phyloP scores from a whole-genome alignment of 2,113 vertebrate genomes.

The Rafetus swinhoei region DNA sequence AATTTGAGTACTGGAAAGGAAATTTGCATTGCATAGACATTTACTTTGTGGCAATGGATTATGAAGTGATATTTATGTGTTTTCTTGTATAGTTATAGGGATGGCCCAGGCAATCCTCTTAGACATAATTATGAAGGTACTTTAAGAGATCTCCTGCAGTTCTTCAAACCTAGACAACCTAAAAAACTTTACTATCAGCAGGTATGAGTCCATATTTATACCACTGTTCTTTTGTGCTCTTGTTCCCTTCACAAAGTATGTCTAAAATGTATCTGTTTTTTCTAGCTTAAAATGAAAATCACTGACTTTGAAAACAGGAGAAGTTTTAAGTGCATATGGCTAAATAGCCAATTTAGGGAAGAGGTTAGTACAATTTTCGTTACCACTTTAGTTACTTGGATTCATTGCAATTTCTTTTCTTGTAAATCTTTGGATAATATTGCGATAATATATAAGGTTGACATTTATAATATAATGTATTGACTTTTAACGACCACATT shows the following conservation, averaged over 20 bases:
- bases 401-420: neutral
- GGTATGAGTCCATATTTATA: slow-evolving; percentile 76
- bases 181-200: slow-evolving; percentile 99
- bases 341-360: slow-evolving; percentile 99
- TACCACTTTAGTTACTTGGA: neutral
- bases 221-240: neutral
- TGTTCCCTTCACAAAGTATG: neutral
- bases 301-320: slow-evolving; percentile 99
- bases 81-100: slow-evolving; percentile 90
- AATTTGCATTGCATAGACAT: neutral
- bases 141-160: slow-evolving; percentile 97
- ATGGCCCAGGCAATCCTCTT: slow-evolving; percentile 99
- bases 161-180: slow-evolving; percentile 98
- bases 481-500: neutral
- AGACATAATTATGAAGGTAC: slow-evolving; percentile 99
- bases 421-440: neutral
- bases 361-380: slow-evolving; percentile 83
- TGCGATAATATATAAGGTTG: too few species aligned
- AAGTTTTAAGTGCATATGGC: slow-evolving; percentile 99
- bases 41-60: neutral
- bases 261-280: slow-evolving; percentile 43
- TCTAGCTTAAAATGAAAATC: slow-evolving; percentile 99
- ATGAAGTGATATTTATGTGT: neutral
- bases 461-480: neutral
- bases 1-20: neutral